Evolutionary conservation across 2,888 invertebrate species (phyloP).

Genomic region (Apamea crenata): DNA sequence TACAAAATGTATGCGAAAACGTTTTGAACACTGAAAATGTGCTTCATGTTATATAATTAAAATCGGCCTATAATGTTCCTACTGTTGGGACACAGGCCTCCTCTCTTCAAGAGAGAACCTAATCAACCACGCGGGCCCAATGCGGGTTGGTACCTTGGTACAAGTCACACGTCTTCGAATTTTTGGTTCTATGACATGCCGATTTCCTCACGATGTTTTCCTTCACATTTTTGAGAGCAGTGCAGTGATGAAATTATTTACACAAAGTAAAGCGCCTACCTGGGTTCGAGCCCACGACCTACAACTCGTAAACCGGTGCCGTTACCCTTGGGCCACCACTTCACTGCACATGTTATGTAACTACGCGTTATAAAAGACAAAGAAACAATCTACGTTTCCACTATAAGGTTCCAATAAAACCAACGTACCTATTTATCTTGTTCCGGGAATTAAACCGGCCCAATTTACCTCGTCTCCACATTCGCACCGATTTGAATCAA

Average conservation of each 20-base stretch:
- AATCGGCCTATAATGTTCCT: neutral
- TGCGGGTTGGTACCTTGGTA: neutral
- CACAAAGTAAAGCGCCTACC: neutral
- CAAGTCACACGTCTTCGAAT: neutral
- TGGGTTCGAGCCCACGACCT: neutral
- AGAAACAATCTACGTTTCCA: neutral
- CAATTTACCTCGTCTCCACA: slow-evolving; percentile 79
- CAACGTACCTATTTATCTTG: slow-evolving; percentile 69
- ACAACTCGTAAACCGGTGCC: neutral
- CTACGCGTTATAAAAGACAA: neutral
- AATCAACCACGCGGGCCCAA: neutral
- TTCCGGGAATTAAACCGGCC: slow-evolving; percentile 77
- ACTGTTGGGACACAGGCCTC: neutral
- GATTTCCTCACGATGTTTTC: neutral
- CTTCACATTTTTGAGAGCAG: neutral
- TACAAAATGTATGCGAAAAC: neutral
- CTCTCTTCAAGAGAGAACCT: neutral
- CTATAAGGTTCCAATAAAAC: slow-evolving; percentile 7
- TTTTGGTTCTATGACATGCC: neutral
- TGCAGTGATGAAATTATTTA: no score
- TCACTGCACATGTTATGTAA: neutral
- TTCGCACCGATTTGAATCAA: slow-evolving; percentile 86
- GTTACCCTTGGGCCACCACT: neutral
- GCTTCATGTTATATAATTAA: neutral
- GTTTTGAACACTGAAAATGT: neutral